Percentiles rank a stretch among this genome's conserved stretches.
Conservation (phyloP, 2,888 invertebrate genomes). For the Prosopocoilus inquinatus region DNA sequence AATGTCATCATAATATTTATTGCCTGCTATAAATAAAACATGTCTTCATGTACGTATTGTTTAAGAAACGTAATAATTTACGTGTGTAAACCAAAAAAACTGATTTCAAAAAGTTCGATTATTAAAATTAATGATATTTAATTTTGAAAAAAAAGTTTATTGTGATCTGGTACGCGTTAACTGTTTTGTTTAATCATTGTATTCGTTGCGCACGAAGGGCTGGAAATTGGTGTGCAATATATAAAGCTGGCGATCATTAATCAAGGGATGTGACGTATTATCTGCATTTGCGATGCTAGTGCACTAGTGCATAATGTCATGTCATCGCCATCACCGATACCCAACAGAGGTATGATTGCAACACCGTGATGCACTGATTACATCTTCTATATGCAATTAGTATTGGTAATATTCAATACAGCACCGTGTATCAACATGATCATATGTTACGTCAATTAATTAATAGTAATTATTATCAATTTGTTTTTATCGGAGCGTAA, state of each 20-base stretch:
- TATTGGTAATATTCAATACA: conserved; percentile 27
- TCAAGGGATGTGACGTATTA: conserved; percentile 44
- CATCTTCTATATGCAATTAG: conserved; percentile 30
- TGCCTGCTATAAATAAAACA: too few relatives aligned
- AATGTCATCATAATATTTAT: too few relatives aligned
- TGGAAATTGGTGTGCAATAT: conserved; percentile 21
- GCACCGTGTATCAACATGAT: conserved; percentile 1
- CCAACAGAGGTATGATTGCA: conserved; percentile 28
- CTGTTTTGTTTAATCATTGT: conserved; percentile 19
- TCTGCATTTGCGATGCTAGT: conserved; percentile 33
- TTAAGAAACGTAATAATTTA: too few relatives aligned
- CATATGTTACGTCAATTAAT: background rate
- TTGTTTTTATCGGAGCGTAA: too few relatives aligned
- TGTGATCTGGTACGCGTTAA: conserved; percentile 5
- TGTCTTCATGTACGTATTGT: too few relatives aligned
- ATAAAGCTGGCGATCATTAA: conserved; percentile 41
- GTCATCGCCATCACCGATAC: conserved; percentile 33
- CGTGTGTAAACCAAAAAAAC: too few relatives aligned
- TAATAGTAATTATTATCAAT: background rate
- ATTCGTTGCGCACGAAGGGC: conserved; percentile 18
- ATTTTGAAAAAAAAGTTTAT: background rate
- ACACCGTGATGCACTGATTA: conserved; percentile 27
- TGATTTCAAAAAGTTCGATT: too few relatives aligned
- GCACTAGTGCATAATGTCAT: conserved; percentile 39
- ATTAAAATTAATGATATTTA: too few relatives aligned